A percentile compares a stretch with the other conserved stretches of the same genome.
These are phyloP conservation scores for Meta bourneti DNA, from an alignment of 2,888 invertebrate genomes.

Conservation along the genomic window DNA sequence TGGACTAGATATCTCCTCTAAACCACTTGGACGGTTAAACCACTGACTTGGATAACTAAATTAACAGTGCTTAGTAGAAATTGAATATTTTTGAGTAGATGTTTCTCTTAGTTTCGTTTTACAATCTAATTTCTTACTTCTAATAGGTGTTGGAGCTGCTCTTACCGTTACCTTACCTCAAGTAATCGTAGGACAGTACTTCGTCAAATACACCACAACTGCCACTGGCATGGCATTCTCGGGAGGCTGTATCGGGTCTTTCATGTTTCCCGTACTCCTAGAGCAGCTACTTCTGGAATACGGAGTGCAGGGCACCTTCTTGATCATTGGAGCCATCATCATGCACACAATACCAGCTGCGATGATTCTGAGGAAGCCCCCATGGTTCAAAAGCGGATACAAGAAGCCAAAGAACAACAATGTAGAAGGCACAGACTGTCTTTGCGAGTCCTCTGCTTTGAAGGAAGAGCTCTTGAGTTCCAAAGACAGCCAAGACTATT, in stretches of 20 bases:
- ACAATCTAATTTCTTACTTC: background rate
- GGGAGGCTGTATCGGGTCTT: conserved; percentile 77
- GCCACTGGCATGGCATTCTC: conserved; percentile 77
- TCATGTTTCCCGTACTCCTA: conserved; percentile 75
- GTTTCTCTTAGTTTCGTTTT: too few relatives aligned
- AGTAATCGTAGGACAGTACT: conserved; percentile 76
- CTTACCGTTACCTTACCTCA: conserved; percentile 58
- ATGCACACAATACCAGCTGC: conserved; percentile 71
- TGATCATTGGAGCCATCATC: conserved; percentile 72
- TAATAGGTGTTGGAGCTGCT: conserved; percentile 62
- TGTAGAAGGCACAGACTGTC: background rate
- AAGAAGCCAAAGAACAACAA: background rate
- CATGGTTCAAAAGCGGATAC: conserved; percentile 26
- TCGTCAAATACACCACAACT: conserved; percentile 71
- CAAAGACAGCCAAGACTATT: background rate
- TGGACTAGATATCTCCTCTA: too few relatives aligned
- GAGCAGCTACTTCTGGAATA: conserved; percentile 62
- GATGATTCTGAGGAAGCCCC: conserved; percentile 46
- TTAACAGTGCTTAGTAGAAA: too few relatives aligned
- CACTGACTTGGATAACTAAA: too few relatives aligned
- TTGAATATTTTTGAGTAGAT: too few relatives aligned
- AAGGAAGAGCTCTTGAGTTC: background rate
- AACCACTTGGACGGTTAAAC: too few relatives aligned
- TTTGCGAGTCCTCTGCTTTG: background rate
- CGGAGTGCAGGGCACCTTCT: conserved; percentile 72